A percentile compares a stretch with the other conserved stretches of the same genome.
phyloP scores from a whole-genome alignment of 2,888 invertebrate genomes.

The Aquatica leii region DNA sequence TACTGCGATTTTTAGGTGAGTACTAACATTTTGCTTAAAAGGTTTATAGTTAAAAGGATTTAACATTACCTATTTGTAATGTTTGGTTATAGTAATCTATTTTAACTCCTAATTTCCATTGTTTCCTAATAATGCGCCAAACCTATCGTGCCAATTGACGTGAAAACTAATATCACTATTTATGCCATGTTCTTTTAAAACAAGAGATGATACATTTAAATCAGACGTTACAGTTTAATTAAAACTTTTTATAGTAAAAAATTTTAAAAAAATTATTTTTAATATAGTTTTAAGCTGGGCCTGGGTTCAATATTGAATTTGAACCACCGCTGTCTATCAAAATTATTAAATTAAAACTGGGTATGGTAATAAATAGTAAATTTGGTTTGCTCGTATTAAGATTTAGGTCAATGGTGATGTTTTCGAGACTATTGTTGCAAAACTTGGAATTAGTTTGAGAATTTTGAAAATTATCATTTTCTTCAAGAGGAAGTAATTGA shows the following conservation, averaged over 20 bases:
- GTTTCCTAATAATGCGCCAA: constrained; percentile 20
- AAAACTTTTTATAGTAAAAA: constrained; percentile 21
- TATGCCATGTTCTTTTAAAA: constrained; percentile 23
- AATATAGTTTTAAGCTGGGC: constrained; percentile 20
- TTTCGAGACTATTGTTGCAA: constrained; percentile 21
- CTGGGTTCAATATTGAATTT: constrained; percentile 28
- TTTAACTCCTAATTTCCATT: constrained; percentile 20
- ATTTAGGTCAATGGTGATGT: constrained; percentile 26
- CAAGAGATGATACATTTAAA: constrained; percentile 11
- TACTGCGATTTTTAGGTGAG: constrained; percentile 1
- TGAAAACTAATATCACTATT: constrained; percentile 17
- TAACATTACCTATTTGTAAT: constrained; percentile 16
- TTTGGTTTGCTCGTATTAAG: constrained; percentile 22
- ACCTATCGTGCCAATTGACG: constrained; percentile 15
- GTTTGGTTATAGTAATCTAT: constrained; percentile 18
- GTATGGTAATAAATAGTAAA: constrained; percentile 25
- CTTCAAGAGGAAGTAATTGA: no score
- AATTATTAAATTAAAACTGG: constrained; percentile 23
- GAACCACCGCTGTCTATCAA: constrained; percentile 30
- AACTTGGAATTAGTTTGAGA: constrained; percentile 6
- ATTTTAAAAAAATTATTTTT: constrained; percentile 22
- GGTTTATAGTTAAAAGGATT: constrained; percentile 12
- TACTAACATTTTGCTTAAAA: constrained; percentile 6
- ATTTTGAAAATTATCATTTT: no score
- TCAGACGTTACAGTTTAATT: constrained; percentile 10